Base-by-base conservation (phyloP, 2,888 invertebrate genomes). In the Drosophila glabriapex region DNA sequence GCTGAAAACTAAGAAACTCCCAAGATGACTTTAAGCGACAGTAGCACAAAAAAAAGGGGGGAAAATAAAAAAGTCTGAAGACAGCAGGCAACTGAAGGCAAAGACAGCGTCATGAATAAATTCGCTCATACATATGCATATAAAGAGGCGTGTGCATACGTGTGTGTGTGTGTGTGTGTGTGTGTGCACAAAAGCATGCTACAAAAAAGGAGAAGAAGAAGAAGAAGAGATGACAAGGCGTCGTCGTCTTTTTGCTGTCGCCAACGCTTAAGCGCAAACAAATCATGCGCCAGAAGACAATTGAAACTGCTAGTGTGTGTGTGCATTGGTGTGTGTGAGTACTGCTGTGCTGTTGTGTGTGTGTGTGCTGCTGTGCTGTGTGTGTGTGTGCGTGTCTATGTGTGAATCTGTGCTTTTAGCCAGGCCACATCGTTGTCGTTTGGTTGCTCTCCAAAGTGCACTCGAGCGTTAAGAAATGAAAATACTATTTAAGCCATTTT, bases 401-500 rank as follows among this genome's bases (percentile, higher is more conserved):
- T 72, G 55, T 25, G 76, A 65, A 65, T 77, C 61, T 78, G 58
- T 71, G 64, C 60, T 62, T 59, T 64, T 50, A 35, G 61, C 46
- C 72, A 33, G 33, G 41, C 53, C 22, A 37, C 39, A 41, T 4
- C 54, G 35, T 37, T 39, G 31, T 49, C 41, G 43, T 56, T 66
- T 39, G 41, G 25, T 22, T 63, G 56, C 73, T 73, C 79, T 78
- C 82, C 83, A 76, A 88, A 85, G 89, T 89, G 89, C 89, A 90
- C 90, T 88, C 88, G 75, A 89, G 91, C 87, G 77, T 87, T 85
- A 81, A 87, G 83, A 87, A 89, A 82, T 76, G 87, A 90, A 88
- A 89, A 90, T 90, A 90, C 91, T 90, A 90, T 88, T 88, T 88
- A 90, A 88, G 87, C 87, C 87, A 89, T 90, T 90, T 90, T 90